phyloP scores from a whole-genome alignment of 2,113 vertebrate species.

The Thinocorus orbignyianus region DNA sequence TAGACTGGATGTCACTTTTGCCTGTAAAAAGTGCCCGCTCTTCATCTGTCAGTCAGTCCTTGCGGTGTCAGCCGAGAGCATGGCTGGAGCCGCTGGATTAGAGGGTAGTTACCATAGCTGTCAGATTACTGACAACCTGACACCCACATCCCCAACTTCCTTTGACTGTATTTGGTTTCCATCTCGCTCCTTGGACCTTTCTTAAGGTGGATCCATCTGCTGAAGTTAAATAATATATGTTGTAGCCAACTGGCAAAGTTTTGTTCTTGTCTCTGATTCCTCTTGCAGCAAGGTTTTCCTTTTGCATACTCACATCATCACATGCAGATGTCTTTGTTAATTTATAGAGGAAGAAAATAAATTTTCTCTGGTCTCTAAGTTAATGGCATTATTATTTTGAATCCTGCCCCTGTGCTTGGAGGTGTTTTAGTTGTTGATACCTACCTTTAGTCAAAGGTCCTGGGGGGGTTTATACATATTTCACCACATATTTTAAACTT shows the following conservation, averaged over 20 bases:
- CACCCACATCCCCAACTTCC: constrained; percentile 95
- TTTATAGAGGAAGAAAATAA: background rate
- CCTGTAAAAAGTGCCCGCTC: constrained; percentile 95
- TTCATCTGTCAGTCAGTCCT: constrained; percentile 99
- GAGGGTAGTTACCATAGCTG: constrained; percentile 99
- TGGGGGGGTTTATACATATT: background rate
- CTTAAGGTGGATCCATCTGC: constrained; percentile 80
- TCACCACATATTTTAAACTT: background rate
- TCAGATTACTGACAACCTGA: constrained; percentile 99
- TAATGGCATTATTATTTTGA: background rate
- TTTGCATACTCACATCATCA: background rate
- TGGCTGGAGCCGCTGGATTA: constrained; percentile 99
- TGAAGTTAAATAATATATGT: constrained; percentile 57
- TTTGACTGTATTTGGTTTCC: constrained; percentile 93
- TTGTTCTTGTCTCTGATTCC: constrained; percentile 30
- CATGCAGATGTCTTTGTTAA: background rate
- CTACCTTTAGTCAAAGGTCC: background rate
- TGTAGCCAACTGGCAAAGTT: constrained; percentile 54
- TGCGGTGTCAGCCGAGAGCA: constrained; percentile 93
- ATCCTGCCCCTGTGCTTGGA: background rate
- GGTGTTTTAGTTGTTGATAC: background rate
- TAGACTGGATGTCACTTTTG: constrained; percentile 99
- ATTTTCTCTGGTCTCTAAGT: background rate
- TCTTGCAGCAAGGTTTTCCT: background rate
- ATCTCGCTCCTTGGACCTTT: constrained; percentile 79